Evolutionary conservation across 2,113 vertebrate genomes (phyloP).

Genomic region (Hippocampus barbouri): DNA sequence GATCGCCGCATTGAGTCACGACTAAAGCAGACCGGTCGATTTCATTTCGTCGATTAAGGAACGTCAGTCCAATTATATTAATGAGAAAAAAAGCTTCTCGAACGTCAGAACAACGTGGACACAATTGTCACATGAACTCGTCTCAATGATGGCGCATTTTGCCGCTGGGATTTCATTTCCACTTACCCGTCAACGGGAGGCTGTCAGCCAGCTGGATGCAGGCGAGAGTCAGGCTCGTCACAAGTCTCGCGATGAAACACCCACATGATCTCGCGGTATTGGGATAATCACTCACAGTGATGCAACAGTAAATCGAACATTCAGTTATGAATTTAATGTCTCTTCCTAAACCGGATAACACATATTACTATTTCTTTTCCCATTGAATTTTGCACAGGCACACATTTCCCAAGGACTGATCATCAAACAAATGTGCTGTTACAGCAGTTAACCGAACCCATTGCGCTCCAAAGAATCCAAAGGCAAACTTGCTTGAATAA

Average conservation of each 20-base stretch:
- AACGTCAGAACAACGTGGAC: not conserved
- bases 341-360: not conserved
- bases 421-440: not conserved
- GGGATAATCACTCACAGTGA: not conserved
- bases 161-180: conserved; percentile 48
- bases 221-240: conserved; percentile 47
- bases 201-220: conserved; percentile 66
- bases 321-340: not conserved
- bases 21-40: conserved; percentile 46
- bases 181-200: conserved; percentile 70
- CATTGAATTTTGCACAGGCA: too few species aligned
- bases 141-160: conserved; percentile 25
- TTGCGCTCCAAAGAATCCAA: conserved; percentile 18
- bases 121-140: not conserved
- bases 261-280: conserved; percentile 55
- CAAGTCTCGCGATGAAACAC: conserved; percentile 60
- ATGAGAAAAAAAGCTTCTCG: not conserved
- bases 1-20: conserved; percentile 50
- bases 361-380: not conserved
- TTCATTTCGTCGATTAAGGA: conserved; percentile 41
- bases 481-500: conserved; percentile 63
- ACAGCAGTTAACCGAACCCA: not conserved
- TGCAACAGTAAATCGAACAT: not conserved
- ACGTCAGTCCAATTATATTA: not conserved
- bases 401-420: not conserved